Base-by-base conservation (phyloP, 1,140 invertebrate genomes). In the Caenorhabditis elegans region DNA sequence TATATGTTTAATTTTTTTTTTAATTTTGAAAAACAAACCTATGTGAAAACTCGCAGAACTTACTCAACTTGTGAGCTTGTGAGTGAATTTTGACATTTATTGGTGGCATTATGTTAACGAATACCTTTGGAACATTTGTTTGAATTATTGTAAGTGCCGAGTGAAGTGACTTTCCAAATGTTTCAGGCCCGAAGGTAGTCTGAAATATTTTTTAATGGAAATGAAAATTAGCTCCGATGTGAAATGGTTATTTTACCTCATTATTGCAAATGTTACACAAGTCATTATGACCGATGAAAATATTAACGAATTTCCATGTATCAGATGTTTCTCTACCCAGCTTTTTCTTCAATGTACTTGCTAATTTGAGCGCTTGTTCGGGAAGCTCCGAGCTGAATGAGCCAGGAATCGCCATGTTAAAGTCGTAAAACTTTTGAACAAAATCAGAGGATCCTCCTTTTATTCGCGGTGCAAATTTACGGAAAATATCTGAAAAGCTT, bases 211-310 rank as follows among this genome's bases (percentile, higher is more conserved):
- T n/a, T n/a, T n/a, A 31, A 15, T 0, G 6, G 48, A n/a, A 34
- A 15, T 19, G n/a, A 15, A 2, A n/a, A 28, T 51, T 34, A 43
- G 39, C 5, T 5, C 5, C 39, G 39, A 8, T 8, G 15, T 43
- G 39, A 5, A 43, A 43, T 5, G 5, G 43, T 13, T 22, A 46
- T 15, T 17, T 24, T 22, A 79, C 78, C 78, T 43, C 39, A 48
- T 79, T 79, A 0, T 43, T 19, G 24, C 53, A 60, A 26, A 65
- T 26, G n/a, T 79, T 43, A 22, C 78, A 79, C 22, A 79, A 39
- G 31, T 79, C 78, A 22, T 79, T 79, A 17, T 53, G 55, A 0
- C 78, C 78, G 15, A 79, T 79, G 55, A 79, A 79, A 43, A 79
- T 65, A 22, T 79, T 79, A 15, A 79, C 19, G n/a, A 79, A 47